phyloP scores from a whole-genome alignment of 2,113 vertebrate genomes.

The Platycercus adscitus region DNA sequence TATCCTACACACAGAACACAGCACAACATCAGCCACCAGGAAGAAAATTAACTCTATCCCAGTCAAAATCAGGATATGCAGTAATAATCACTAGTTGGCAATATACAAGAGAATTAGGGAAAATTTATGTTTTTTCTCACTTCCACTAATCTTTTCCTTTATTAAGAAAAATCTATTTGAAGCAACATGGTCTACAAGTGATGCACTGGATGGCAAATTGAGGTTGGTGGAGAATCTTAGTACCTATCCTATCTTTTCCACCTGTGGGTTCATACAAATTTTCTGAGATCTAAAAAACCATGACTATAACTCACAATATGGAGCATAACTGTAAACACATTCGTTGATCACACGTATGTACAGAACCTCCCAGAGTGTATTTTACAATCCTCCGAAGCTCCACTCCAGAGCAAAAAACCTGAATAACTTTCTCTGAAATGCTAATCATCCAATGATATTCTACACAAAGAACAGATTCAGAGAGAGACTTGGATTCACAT shows the following conservation, averaged over 20 bases:
- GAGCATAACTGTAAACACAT: background rate
- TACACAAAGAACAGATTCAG: background rate
- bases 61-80: background rate
- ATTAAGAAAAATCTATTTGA: background rate
- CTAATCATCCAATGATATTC: background rate
- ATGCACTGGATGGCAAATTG: background rate
- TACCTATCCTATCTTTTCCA: background rate
- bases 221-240: background rate
- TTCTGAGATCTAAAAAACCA: background rate
- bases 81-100: background rate
- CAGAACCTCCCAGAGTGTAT: background rate
- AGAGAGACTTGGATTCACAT: background rate
- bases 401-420: background rate
- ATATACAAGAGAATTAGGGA: background rate
- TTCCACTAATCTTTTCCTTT: background rate
- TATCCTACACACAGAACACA: background rate
- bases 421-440: background rate
- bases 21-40: background rate
- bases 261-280: background rate
- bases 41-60: background rate
- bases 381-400: background rate
- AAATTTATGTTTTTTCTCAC: background rate
- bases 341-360: background rate
- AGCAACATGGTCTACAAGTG: background rate
- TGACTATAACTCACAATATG: accelerated